Conservation (phyloP, 1,140 invertebrate genomes). For the Solenopsis fugax region DNA sequence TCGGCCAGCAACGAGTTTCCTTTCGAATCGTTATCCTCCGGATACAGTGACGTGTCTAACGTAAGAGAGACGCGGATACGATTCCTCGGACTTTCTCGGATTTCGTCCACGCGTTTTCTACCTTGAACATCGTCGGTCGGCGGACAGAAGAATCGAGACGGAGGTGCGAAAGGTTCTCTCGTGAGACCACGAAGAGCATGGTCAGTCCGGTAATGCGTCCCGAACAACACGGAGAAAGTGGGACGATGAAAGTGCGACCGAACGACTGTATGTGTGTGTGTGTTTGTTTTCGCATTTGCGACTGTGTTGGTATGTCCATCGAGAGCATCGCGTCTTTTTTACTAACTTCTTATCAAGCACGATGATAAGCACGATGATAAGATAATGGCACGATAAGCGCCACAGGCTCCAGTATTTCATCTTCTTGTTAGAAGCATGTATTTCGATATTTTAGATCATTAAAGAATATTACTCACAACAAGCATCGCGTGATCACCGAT, state of each 20-base stretch:
- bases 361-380: conserved; percentile 7
- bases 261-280: conserved; percentile 71
- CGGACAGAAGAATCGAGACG: not conserved
- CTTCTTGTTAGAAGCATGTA: not conserved
- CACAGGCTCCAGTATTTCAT: not conserved
- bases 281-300: not conserved
- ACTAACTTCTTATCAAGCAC: not conserved
- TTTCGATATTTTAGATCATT: not conserved
- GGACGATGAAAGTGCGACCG: conserved; percentile 86
- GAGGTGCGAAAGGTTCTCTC: conserved; percentile 7
- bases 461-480: not conserved
- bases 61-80: conserved; percentile 33
- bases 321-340: conserved; percentile 56
- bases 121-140: not conserved
- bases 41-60: conserved; percentile 10
- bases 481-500: not conserved
- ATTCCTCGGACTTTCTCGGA: conserved; percentile 36
- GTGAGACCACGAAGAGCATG: conserved; percentile 35
- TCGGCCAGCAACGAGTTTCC: conserved; percentile 9
- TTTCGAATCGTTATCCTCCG: conserved; percentile 18
- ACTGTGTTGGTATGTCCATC: conserved; percentile 31
- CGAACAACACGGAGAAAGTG: conserved; percentile 82
- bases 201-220: conserved; percentile 66
- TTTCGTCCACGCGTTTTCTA: conserved; percentile 32
- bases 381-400: conserved; percentile 2